Conservation (phyloP, 2,113 vertebrate species). For the Phainopepla nitens region DNA sequence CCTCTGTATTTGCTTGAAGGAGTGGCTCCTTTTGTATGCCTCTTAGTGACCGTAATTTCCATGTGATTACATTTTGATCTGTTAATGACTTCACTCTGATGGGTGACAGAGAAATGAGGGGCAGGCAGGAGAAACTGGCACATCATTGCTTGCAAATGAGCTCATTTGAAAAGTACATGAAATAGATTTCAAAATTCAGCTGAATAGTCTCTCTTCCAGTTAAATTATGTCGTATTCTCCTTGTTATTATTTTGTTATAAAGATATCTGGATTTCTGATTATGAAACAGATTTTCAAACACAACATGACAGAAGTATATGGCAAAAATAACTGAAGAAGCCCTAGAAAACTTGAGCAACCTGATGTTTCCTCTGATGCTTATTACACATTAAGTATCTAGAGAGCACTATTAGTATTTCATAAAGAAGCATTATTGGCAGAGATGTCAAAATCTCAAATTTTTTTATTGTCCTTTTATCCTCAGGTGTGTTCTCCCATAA, state of each 20-base stretch:
- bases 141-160: background rate
- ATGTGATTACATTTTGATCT: background rate
- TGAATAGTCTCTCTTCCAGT: slow-evolving; percentile 25
- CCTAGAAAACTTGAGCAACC: background rate
- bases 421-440: background rate
- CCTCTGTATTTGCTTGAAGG: background rate
- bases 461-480: background rate
- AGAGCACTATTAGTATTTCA: background rate
- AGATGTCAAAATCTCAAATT: background rate
- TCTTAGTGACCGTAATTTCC: background rate
- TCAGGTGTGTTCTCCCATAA: background rate
- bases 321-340: background rate
- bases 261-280: background rate
- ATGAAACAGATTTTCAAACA: background rate
- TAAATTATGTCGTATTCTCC: slow-evolving; percentile 8
- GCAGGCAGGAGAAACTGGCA: background rate
- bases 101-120: background rate
- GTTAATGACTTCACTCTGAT: background rate
- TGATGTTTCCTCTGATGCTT: background rate
- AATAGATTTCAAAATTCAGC: slow-evolving; percentile 25
- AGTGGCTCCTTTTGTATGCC: background rate
- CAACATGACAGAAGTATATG: background rate
- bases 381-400: background rate
- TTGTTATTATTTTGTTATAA: background rate
- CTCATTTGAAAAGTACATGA: background rate